Percentiles rank a stretch among this genome's conserved stretches.
These are phyloP conservation scores for Toxostoma redivivum DNA, from an alignment of 2,113 vertebrate species.

Conservation along the genomic window DNA sequence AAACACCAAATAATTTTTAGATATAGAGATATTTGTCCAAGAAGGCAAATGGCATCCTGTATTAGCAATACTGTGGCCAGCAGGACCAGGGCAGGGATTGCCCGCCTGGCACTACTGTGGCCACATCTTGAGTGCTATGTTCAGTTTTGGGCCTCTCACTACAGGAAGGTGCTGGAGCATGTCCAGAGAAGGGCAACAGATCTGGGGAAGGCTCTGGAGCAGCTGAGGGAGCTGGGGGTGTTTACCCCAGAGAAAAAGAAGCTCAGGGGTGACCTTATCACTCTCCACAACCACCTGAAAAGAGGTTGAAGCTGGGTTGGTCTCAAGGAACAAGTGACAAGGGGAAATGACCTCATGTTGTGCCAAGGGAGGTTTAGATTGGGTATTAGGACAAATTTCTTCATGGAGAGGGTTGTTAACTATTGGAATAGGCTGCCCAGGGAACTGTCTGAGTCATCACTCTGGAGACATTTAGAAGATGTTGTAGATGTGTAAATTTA, in stretches of 20 bases:
- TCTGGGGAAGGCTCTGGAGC: neutral
- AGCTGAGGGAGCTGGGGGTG: neutral
- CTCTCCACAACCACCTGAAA: neutral
- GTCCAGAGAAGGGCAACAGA: neutral
- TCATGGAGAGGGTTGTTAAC: neutral
- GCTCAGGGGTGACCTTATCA: neutral
- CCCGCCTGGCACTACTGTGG: neutral
- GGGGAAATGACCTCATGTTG: neutral
- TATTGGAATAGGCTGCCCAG: neutral
- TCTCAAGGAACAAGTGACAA: neutral
- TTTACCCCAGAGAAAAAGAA: neutral
- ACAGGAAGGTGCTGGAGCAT: fast-evolving
- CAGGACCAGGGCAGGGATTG: neutral
- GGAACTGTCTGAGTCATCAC: neutral
- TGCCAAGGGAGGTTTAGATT: neutral
- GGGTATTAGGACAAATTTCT: neutral
- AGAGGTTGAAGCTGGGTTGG: fast-evolving
- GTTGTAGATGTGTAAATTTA: neutral
- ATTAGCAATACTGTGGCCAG: neutral
- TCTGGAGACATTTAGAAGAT: neutral
- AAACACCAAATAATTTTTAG: neutral
- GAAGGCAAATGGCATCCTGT: neutral
- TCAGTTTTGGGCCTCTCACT: neutral
- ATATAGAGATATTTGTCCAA: neutral
- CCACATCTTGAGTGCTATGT: neutral